A percentile compares a stretch with the other conserved stretches of the same genome.
phyloP scores from a whole-genome alignment of 2,113 vertebrate species.

The Azemiops feae region DNA sequence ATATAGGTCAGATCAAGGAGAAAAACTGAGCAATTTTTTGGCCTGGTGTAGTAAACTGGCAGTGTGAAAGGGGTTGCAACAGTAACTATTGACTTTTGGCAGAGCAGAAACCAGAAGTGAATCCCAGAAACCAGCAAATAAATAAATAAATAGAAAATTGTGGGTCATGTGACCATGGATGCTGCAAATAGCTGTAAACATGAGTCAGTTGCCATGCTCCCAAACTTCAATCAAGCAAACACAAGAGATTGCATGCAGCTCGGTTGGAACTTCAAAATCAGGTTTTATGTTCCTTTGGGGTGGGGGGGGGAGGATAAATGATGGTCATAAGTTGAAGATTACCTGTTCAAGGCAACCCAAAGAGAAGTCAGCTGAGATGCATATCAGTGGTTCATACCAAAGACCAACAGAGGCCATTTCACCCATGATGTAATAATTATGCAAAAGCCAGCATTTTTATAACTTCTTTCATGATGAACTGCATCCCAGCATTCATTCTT shows the following conservation, averaged over 20 bases:
- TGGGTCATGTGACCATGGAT: not conserved
- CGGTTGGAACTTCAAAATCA: too few relatives aligned
- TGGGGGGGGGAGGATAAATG: too few relatives aligned
- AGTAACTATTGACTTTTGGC: not conserved
- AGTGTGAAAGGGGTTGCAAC: rapidly evolving
- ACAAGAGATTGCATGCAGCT: not conserved
- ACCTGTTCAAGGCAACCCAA: not conserved
- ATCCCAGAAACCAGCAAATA: not conserved
- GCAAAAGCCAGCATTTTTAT: not conserved
- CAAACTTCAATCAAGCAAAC: not conserved
- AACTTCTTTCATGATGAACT: not conserved
- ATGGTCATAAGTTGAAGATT: too few relatives aligned
- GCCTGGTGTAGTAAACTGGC: not conserved
- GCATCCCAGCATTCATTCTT: not conserved
- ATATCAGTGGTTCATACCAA: not conserved
- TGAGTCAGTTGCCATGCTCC: not conserved
- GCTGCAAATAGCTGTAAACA: not conserved
- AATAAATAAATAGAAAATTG: not conserved
- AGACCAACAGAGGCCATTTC: not conserved
- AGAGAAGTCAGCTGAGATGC: not conserved
- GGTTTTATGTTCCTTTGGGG: too few relatives aligned
- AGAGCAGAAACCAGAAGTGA: not conserved
- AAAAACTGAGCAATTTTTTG: not conserved
- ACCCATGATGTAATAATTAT: not conserved
- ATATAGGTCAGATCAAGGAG: not conserved